phyloP scores from a whole-genome alignment of 2,797 vertebrate species.

The Echeneis naucrates region DNA sequence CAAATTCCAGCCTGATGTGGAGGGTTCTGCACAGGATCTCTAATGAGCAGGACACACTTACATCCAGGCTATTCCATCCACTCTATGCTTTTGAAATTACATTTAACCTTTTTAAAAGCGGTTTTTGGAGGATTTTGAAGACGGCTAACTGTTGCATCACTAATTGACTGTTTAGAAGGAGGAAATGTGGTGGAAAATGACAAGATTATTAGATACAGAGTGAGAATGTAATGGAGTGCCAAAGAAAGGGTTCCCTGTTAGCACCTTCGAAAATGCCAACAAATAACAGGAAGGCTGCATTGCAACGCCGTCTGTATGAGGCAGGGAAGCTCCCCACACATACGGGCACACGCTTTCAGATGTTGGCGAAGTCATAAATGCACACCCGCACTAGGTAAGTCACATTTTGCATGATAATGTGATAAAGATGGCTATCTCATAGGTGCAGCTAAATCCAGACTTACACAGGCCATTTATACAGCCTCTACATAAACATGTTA shows the following conservation, averaged over 20 bases:
- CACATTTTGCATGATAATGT: constrained; percentile 60
- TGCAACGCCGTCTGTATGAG: constrained; percentile 15
- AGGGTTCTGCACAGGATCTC: constrained; percentile 47
- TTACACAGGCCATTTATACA: constrained; percentile 59
- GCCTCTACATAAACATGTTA: constrained; percentile 82
- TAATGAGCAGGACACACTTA: constrained; percentile 71
- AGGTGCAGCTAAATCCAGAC: constrained; percentile 47
- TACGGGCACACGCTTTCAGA: constrained; percentile 38
- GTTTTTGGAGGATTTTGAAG: constrained; percentile 72
- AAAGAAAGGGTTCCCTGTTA: constrained; percentile 71
- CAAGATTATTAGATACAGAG: constrained; percentile 81
- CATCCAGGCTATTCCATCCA: constrained; percentile 63
- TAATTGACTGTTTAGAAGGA: constrained; percentile 83
- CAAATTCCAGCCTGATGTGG: constrained; percentile 57
- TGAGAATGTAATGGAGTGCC: constrained; percentile 75
- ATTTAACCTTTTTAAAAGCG: constrained; percentile 82
- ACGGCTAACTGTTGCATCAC: constrained; percentile 76
- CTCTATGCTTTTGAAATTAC: constrained; percentile 79
- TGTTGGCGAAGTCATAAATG: constrained; percentile 34
- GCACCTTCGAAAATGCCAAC: constrained; percentile 70
- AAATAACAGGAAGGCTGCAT: constrained; percentile 47
- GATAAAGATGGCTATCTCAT: constrained; percentile 64
- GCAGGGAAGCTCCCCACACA: constrained; percentile 1
- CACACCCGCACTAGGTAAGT: constrained; percentile 38
- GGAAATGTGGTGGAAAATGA: constrained; percentile 85